Evolutionary conservation across 2,113 vertebrate species (phyloP), one percentile per base, ranked within the genome.

Genomic region (Passer domesticus): DNA sequence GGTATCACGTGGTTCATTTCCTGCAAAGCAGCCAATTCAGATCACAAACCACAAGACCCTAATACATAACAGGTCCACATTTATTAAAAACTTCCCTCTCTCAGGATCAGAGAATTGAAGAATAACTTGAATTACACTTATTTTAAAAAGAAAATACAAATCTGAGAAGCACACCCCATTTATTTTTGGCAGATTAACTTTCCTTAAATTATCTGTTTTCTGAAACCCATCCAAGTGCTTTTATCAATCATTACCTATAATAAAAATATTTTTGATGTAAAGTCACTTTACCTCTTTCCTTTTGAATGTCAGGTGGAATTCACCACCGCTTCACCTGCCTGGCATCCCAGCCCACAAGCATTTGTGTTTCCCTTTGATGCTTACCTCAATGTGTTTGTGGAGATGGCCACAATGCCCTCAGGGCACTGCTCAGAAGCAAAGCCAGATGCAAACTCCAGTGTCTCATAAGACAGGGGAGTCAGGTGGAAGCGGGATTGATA

Each of bases 341-440:
- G 11, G 15, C 55, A 90, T 5, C 30, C 47, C 1, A 19, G 31
- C 44, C 43, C 23, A 2, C 15, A 67, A 70, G 24, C 7, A 19
- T 15, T 16, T 2, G 1, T 37, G 6, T 35, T 64, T 22, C 43
- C 22, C 30, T 15, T 0, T 22, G 11, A 35, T 50, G 93, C 98
- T 92, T 96, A 99, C 99, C 99, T 99, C 96, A 99, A 87, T 0
- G 99, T 99, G 97, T 99, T 99, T 77, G 99, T 99, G 89, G 99
- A 99, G 96, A 99, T 99, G 96, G 99, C 99, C 52, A 99, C 99
- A 11, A 99, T 99, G 79, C 99, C 99, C 96, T 99, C 99, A 3
- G 99, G 99, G 83, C 99, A 99, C 91, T 99, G 99, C 91, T 99
- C 99, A 0, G 99, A 99, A 24, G 99, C 99, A 27, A 99, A 99